Evolutionary conservation across 2,888 invertebrate species (phyloP).

Genomic region (Drosophila pseudotalamancana): DNA sequence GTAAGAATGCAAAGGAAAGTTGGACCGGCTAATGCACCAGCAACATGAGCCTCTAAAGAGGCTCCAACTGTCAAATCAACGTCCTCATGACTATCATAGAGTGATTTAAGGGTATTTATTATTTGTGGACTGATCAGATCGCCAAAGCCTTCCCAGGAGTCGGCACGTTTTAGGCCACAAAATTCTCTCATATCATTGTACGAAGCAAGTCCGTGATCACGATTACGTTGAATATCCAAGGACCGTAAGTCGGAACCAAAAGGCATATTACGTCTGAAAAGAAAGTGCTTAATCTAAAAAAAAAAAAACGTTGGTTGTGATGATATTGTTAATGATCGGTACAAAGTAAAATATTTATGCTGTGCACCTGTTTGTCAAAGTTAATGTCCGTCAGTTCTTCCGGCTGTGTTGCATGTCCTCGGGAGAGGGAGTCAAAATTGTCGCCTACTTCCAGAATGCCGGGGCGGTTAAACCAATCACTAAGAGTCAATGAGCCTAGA

Average conservation of each 20-base stretch:
- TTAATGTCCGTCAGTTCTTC: slow-evolving; percentile 91
- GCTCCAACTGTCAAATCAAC: slow-evolving; percentile 95
- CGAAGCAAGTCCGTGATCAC: slow-evolving; percentile 93
- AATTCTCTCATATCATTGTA: slow-evolving; percentile 91
- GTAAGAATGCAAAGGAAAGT: slow-evolving; percentile 94
- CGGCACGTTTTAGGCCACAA: slow-evolving; percentile 90
- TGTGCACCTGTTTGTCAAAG: slow-evolving; percentile 86
- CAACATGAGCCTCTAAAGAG: slow-evolving; percentile 90
- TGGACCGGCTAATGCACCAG: slow-evolving; percentile 92
- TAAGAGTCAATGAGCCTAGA: slow-evolving; percentile 84
- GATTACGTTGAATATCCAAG: slow-evolving; percentile 92
- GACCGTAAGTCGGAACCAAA: slow-evolving; percentile 93
- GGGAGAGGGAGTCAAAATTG: slow-evolving; percentile 89
- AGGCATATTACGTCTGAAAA: slow-evolving; percentile 88
- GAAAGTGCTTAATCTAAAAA: slow-evolving; percentile 87
- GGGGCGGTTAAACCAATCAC: slow-evolving; percentile 86
- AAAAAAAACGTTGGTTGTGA: neutral
- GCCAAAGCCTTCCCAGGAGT: slow-evolving; percentile 88
- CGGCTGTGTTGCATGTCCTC: slow-evolving; percentile 91
- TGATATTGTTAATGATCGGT: neutral
- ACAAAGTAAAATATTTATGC: neutral
- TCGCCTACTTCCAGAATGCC: slow-evolving; percentile 85
- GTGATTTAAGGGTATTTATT: slow-evolving; percentile 86
- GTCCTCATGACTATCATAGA: slow-evolving; percentile 91
- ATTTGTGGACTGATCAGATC: slow-evolving; percentile 88